phyloP scores from a whole-genome alignment of 2,797 vertebrate genomes.

The Fistularia commersonii region DNA sequence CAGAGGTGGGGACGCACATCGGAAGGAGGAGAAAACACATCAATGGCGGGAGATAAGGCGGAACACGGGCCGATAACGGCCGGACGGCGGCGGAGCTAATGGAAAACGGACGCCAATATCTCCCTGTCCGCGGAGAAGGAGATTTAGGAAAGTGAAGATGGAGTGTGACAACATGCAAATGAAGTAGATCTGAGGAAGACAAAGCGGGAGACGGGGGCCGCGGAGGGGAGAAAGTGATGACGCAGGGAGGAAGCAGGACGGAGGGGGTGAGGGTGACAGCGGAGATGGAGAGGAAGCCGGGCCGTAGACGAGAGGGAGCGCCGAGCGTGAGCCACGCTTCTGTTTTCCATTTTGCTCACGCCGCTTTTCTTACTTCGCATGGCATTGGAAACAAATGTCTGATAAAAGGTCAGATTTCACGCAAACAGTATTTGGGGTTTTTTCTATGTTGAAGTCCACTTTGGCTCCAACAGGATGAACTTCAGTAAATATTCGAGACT shows the following conservation, averaged over 20 bases:
- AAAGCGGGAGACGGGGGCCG: constrained; percentile 11
- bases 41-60: constrained; percentile 19
- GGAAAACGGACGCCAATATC: constrained; percentile 13
- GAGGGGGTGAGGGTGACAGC: constrained; percentile 17
- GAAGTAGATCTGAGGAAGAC: constrained; percentile 23
- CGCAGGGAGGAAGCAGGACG: constrained; percentile 11
- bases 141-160: constrained; percentile 10
- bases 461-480: too few relatives aligned
- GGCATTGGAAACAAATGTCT: too few relatives aligned
- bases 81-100: constrained; percentile 1
- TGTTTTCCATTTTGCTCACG: too few relatives aligned
- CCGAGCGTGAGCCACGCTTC: too few relatives aligned
- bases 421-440: too few relatives aligned
- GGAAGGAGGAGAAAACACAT: constrained; percentile 4
- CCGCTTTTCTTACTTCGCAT: too few relatives aligned
- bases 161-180: constrained; percentile 37
- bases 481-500: too few relatives aligned
- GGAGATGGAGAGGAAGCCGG: constrained; percentile 22
- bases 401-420: too few relatives aligned
- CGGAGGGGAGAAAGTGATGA: constrained; percentile 34
- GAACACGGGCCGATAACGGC: constrained; percentile 12
- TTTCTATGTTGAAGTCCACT: too few relatives aligned
- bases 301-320: constrained; percentile 14
- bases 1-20: constrained; percentile 12
- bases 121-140: constrained; percentile 6